Base-by-base conservation (phyloP, 2,113 vertebrate species). In the Agapornis roseicollis region DNA sequence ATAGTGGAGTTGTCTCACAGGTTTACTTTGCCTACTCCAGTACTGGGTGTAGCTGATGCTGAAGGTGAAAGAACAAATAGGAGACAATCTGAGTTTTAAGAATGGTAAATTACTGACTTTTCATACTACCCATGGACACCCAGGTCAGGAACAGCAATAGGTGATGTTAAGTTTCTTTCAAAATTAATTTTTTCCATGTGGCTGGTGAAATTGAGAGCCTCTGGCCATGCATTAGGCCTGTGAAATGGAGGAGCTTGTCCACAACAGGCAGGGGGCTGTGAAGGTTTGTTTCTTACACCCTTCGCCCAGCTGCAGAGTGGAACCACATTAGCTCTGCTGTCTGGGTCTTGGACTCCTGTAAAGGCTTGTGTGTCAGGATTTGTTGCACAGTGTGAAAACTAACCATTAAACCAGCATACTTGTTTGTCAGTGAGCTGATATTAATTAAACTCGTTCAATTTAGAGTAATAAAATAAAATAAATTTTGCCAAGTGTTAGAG, bases 401-500 rank as follows among this genome's bases (percentile, higher is more conserved):
- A 84, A 37, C 39, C 52, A 64, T 94, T 89, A 92, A 91, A 90
- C 49, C 44, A 47, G 29, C 79, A 68, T 74, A 84, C 68, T 95
- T 72, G 29, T 50, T 90, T 95, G 88, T 89, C 74, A 95, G 94
- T 66, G 65, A 95, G 55, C 80, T 94, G 96, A 83, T 96, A 82
- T 91, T 80, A 88, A 96, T 93, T 92, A 83, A 95, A 81, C 55
- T 91, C 64, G 27, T 87, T 95, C 82, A 93, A 88, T 80, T 96
- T 89, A 74, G 81, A 85, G 74, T 94, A 95, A 96, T 85, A 89
- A 95, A 94, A 76, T 58, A 60, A 96, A 92, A 94, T 61, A 69
- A 56, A 14, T 91, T 96, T 96, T 83, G 93, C 55, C 55, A 80
- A 96, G 55, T 78, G 82, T 42, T 84, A 91, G 83, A 64, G 46